These are phyloP conservation scores for Trichopoda pennipes DNA, from an alignment of 2,888 invertebrate genomes.

Conservation along the genomic window DNA sequence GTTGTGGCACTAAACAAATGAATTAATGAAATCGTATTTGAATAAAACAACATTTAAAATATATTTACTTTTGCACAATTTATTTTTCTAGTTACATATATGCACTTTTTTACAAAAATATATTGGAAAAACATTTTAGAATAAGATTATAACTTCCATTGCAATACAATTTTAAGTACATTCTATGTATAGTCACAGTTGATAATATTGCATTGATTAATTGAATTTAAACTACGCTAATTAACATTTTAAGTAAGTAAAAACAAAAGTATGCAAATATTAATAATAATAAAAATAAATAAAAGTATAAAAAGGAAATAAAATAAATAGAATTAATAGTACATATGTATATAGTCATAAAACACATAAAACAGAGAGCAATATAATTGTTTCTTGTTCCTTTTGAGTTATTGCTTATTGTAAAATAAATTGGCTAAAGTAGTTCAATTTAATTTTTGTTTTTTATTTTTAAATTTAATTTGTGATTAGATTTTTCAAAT, in stretches of 20 bases:
- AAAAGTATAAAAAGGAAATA: not conserved
- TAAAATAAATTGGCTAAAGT: conserved; percentile 57
- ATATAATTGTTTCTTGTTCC: conserved; percentile 8
- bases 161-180: conserved; percentile 53
- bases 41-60: conserved; percentile 3
- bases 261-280: not conserved
- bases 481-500: conserved; percentile 67
- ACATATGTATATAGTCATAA: conserved; percentile 9
- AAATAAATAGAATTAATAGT: conserved; percentile 32
- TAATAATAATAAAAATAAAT: not conserved
- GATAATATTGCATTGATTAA: conserved; percentile 45
- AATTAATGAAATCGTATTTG: too few relatives aligned
- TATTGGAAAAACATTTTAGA: conserved; percentile 31
- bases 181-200: conserved; percentile 64
- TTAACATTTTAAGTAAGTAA: conserved; percentile 25
- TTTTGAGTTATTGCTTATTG: conserved; percentile 32
- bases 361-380: conserved; percentile 62
- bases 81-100: conserved; percentile 25
- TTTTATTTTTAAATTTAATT: conserved; percentile 75
- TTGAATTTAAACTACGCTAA: conserved; percentile 39
- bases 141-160: conserved; percentile 13
- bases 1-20: too few relatives aligned
- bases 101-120: conserved; percentile 61
- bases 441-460: conserved; percentile 46
- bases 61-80: conserved; percentile 46